These are phyloP conservation scores for Noctilio leporinus DNA, from an alignment of 2,113 vertebrate genomes.

Conservation along the genomic window DNA sequence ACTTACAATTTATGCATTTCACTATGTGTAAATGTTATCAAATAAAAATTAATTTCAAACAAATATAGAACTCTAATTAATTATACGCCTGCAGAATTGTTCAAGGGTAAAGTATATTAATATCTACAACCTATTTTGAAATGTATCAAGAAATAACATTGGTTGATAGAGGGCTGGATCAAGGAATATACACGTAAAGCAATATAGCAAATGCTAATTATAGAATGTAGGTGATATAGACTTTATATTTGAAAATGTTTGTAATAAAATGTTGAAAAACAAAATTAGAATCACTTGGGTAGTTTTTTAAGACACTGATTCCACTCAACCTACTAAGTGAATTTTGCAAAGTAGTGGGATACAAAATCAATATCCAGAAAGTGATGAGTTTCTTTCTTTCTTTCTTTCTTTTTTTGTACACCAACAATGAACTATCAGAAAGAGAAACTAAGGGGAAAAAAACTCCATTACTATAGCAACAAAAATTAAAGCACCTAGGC, in stretches of 20 bases:
- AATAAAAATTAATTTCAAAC: not conserved
- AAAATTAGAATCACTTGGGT: not conserved
- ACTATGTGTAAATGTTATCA: not conserved
- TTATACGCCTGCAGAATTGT: not conserved
- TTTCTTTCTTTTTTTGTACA: no score
- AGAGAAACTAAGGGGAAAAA: no score
- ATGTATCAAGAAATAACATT: not conserved
- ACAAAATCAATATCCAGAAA: no score
- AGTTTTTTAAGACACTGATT: not conserved
- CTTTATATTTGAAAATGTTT: slow-evolving; percentile 12
- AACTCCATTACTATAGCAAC: no score
- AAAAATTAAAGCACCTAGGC: no score
- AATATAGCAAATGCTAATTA: not conserved
- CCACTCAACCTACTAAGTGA: no score
- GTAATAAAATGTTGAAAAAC: not conserved
- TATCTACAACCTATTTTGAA: not conserved
- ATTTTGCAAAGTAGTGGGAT: no score
- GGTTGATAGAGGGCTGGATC: not conserved
- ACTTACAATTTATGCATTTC: not conserved
- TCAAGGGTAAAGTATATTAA: not conserved
- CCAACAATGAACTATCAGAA: no score
- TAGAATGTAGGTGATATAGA: not conserved
- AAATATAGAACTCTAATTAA: slow-evolving; percentile 8
- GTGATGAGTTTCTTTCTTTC: no score
- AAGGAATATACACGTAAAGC: not conserved